phyloP scores from a whole-genome alignment of 1,140 invertebrate genomes.

The Drosophila pandora region DNA sequence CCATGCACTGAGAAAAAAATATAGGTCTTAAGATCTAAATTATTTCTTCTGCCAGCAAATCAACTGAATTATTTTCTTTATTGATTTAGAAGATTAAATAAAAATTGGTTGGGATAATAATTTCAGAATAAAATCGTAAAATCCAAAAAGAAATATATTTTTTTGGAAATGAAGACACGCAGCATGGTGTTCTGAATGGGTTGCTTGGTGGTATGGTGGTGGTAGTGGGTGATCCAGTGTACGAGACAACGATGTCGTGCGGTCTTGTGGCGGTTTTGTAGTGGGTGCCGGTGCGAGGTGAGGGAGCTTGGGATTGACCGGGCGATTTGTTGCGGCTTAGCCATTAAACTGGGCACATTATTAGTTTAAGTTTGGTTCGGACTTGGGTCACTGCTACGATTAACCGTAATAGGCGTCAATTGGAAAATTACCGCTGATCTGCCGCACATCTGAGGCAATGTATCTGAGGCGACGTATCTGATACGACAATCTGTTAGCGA shows the following conservation, averaged over 20 bases:
- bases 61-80: too few relatives aligned
- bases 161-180: constrained; percentile 1
- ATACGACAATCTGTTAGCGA: not conserved
- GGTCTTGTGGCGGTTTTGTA: constrained; percentile 62
- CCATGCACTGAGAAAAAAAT: constrained; percentile 9
- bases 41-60: not conserved
- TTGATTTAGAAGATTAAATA: too few relatives aligned
- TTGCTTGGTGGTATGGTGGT: constrained; percentile 3
- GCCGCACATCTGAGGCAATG: constrained; percentile 50
- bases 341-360: constrained; percentile 79
- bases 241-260: constrained; percentile 46
- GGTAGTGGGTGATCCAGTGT: constrained; percentile 5
- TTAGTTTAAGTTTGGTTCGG: constrained; percentile 78
- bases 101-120: not conserved
- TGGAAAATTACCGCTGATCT: constrained; percentile 77
- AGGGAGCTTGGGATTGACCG: constrained; percentile 39
- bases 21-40: too few relatives aligned
- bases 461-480: constrained; percentile 15
- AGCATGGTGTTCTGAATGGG: not conserved
- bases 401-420: constrained; percentile 80
- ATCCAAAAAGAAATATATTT: not conserved
- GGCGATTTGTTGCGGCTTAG: constrained; percentile 74
- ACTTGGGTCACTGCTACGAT: constrained; percentile 81
- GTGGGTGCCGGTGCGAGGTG: constrained; percentile 26
- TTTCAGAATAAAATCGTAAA: not conserved